Evolutionary conservation across 1,140 invertebrate genomes (phyloP), one percentile per base, ranked within the genome.

Genomic region (Caenorhabditis briggsae): DNA sequence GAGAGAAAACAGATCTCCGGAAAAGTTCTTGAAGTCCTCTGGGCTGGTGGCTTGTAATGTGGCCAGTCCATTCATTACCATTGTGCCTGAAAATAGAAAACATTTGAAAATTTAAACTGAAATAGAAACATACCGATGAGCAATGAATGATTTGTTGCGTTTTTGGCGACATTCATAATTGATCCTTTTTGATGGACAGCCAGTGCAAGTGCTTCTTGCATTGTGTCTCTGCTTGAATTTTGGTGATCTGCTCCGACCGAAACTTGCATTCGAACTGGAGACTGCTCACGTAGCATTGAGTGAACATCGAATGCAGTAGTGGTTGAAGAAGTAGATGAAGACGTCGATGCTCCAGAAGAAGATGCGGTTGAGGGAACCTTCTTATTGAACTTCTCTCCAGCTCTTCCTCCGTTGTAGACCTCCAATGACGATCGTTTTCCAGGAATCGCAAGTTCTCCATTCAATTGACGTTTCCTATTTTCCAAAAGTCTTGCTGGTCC

Each of bases 191-290:
- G 70, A 48, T 5, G 1, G 50, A 16, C 14, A 8, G 46, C 46
- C 70, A 78, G 9, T 50, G 50, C 70, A 5, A 78, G 5, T 25
- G 70, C n/a, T 50, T 78, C 46, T 78, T 78, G 70, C n/a, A 78
- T n/a, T 12, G 70, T 46, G 50, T 48, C 43, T 20, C 46, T 46
- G 43, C 46, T 70, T n/a, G 65, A 58, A n/a, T 58, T 16, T 25
- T 78, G n/a, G n/a, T 78, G 46, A 23, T 78, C 70, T 23, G 46
- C 70, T 48, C 70, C 70, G 23, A 78, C 43, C 9, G 46, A 20
- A 20, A 78, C 70, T 50, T 78, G 70, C 70, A 78, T 78, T 78
- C 46, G 2, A 41, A 78, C 70, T 78, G 70, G 70, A 48, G 46
- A 50, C n/a, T 78, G 70, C 48, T 78, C 33, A 23, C 46, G 46